These are phyloP conservation scores for Euplagia quadripunctaria DNA, from an alignment of 2,888 invertebrate species.

Conservation along the genomic window DNA sequence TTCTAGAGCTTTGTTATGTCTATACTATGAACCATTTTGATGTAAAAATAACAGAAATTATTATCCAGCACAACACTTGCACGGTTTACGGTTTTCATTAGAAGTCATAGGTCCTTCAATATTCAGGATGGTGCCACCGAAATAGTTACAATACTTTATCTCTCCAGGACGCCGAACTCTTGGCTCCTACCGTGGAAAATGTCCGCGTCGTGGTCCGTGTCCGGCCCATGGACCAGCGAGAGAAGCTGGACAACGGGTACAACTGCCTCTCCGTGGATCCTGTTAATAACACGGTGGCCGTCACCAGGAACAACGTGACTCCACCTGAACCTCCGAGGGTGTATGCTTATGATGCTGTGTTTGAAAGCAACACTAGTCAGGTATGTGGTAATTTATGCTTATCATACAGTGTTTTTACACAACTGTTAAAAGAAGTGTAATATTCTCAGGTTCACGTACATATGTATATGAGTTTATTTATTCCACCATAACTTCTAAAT, in stretches of 20 bases:
- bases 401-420: too few relatives aligned
- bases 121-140: neutral
- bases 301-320: conserved; percentile 91
- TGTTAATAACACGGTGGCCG: conserved; percentile 92
- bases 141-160: neutral
- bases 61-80: too few relatives aligned
- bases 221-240: conserved; percentile 96
- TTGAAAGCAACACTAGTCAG: conserved; percentile 94
- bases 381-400: conserved; percentile 73
- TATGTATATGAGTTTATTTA: too few relatives aligned
- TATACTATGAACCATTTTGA: too few relatives aligned
- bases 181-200: conserved; percentile 93
- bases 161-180: conserved; percentile 80
- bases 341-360: conserved; percentile 98
- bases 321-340: conserved; percentile 93
- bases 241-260: conserved; percentile 90
- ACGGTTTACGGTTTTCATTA: too few relatives aligned
- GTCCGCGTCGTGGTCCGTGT: conserved; percentile 98
- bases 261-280: conserved; percentile 93
- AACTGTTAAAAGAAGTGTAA: too few relatives aligned
- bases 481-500: too few relatives aligned
- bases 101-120: neutral
- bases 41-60: too few relatives aligned
- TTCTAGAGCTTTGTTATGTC: too few relatives aligned
- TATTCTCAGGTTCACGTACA: too few relatives aligned